Conservation (phyloP, 2,888 invertebrate genomes). For the Camponotus fellah region DNA sequence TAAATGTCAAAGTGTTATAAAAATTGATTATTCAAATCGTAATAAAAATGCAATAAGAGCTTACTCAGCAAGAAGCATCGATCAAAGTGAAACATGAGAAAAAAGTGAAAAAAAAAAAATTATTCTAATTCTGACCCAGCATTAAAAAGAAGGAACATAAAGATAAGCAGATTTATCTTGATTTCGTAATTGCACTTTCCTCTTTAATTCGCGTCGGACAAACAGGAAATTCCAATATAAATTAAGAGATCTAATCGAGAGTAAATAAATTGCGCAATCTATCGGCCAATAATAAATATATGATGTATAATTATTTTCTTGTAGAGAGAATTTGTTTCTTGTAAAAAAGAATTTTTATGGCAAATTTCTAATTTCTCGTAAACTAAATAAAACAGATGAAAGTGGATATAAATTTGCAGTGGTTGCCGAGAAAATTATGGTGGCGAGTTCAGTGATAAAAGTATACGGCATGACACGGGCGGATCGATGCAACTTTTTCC, state of each 20-base stretch:
- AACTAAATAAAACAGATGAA: background rate
- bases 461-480: slow-evolving; percentile 12
- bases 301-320: background rate
- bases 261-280: background rate
- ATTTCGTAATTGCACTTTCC: background rate
- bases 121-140: too few relatives aligned
- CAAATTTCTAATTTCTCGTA: background rate
- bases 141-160: background rate
- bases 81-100: background rate
- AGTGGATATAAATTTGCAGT: background rate
- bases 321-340: background rate
- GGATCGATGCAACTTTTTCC: slow-evolving; percentile 49
- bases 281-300: background rate
- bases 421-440: slow-evolving; percentile 21
- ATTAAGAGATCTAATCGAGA: background rate
- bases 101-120: background rate
- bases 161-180: background rate
- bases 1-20: background rate
- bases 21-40: background rate
- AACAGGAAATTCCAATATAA: background rate
- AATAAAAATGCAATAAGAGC: background rate
- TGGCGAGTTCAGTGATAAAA: slow-evolving; percentile 37
- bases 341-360: background rate
- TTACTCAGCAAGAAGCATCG: background rate
- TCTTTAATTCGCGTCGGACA: background rate